Base-by-base conservation (phyloP, 2,113 vertebrate species). In the Gadus macrocephalus region DNA sequence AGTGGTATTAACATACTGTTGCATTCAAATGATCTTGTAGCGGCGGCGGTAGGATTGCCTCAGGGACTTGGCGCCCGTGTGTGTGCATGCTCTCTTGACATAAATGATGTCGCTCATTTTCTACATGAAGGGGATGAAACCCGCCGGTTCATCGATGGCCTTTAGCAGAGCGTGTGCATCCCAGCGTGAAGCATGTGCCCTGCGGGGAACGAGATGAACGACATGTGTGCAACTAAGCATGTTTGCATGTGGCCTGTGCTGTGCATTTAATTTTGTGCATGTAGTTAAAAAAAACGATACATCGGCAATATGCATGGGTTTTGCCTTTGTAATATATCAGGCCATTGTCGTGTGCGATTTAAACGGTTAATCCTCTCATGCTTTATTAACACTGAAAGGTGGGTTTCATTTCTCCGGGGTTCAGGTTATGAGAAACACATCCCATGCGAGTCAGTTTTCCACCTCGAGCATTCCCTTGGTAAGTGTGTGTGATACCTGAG, bases 351-450 rank as follows among this genome's bases (percentile, higher is more conserved):
- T 12, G 19, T 76, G 20, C 58, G 15, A 15, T 70, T 62, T 53
- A 38, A 16, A 16, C 2, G 49, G 22, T 28, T 74, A 42, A 70
- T 78, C 53, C 66, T 64, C 19, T 22, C 7, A 53, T 59, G 62
- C 20, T 71, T 53, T 71, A 56, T 66, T 1, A 64, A 7, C 66
- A 58, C 49, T 61, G 17, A 77, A 67, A 62, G 11, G 49, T 71
- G 74, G 0, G 71, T 78, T 81, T 74, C 80, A 61, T 88, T 83
- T 85, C 49, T 59, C 69, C 89, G 75, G 84, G 75, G 82, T 79
- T 76, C 90, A 96, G 95, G 93, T 93, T 72, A 90, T 92, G 87
- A 92, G 93, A 89, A 94, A 93, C 76, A 88, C 93, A 4, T 95
- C 93, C 73, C 91, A 94, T 1, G 75, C 80, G 19, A 92, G 93